These are phyloP conservation scores for Heliopora coerulea DNA, from an alignment of 92 coral and sea anemone genomes.

Conservation along the genomic window DNA sequence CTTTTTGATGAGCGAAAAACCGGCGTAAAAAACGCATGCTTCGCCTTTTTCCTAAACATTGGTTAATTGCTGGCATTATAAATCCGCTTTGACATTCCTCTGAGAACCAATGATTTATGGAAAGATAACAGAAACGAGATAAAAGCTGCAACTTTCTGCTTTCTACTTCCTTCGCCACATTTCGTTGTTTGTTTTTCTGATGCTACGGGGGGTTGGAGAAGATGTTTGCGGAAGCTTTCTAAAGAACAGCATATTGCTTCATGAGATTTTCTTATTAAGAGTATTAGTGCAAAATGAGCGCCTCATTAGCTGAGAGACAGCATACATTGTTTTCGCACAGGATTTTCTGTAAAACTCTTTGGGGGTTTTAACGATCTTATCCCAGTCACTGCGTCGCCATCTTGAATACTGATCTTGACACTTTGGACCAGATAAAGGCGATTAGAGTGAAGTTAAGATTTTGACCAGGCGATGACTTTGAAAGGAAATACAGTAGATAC, in stretches of 20 bases:
- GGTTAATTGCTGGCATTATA: conserved; percentile 35
- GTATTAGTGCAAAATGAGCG: neutral
- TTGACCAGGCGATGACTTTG: conserved; percentile 25
- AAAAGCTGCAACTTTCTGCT: conserved; percentile 20
- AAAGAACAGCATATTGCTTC: neutral
- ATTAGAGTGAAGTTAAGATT: conserved; percentile 15
- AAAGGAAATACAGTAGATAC: neutral
- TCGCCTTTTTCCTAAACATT: neutral
- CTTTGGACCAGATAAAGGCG: conserved; percentile 40
- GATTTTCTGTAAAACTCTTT: conserved; percentile 9
- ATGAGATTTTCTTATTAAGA: conserved; percentile 19
- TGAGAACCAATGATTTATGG: conserved; percentile 17
- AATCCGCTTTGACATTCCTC: conserved; percentile 29
- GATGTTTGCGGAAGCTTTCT: conserved; percentile 1
- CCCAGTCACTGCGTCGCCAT: conserved; percentile 41
- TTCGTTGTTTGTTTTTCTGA: conserved; percentile 19
- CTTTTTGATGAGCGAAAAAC: conserved; percentile 1
- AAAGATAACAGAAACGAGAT: conserved; percentile 27
- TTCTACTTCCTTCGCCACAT: neutral
- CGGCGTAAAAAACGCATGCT: neutral
- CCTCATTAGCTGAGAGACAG: neutral
- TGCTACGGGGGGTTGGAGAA: neutral
- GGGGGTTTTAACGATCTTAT: conserved; percentile 4
- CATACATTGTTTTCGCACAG: neutral
- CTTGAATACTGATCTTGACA: conserved; percentile 46